phyloP scores from a whole-genome alignment of 1,140 invertebrate species.

The Drosophila azteca region DNA sequence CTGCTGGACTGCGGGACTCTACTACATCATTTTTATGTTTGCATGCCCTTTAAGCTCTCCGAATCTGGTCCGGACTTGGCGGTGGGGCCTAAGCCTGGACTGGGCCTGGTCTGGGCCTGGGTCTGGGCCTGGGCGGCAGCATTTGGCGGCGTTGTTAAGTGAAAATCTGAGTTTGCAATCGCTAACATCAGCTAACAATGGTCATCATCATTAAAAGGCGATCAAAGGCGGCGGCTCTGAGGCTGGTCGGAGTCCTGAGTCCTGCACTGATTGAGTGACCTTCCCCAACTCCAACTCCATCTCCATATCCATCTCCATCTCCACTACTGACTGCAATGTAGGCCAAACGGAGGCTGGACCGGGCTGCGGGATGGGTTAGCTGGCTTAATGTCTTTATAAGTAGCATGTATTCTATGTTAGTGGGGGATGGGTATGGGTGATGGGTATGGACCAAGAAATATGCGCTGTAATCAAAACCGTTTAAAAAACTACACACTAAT shows the following conservation, averaged over 20 bases:
- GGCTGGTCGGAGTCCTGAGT: slow-evolving; percentile 23
- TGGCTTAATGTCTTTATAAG: slow-evolving; percentile 78
- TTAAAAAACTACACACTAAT: slow-evolving; percentile 79
- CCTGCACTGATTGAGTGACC: slow-evolving; percentile 71
- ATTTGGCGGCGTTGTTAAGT: slow-evolving; percentile 72
- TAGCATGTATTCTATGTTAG: slow-evolving; percentile 47
- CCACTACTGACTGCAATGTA: slow-evolving; percentile 29
- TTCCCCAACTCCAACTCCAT: slow-evolving; percentile 33
- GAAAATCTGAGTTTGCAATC: slow-evolving; percentile 78
- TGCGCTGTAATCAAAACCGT: slow-evolving; percentile 81
- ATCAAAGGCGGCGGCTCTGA: slow-evolving; percentile 59
- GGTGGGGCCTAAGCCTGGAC: slow-evolving; percentile 1
- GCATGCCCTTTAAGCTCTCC: slow-evolving; percentile 66
- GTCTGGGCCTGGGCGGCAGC: slow-evolving; percentile 27
- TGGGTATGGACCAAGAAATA: slow-evolving; percentile 34
- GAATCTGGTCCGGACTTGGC: slow-evolving; percentile 20
- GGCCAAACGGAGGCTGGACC: slow-evolving; percentile 50
- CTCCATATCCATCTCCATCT: slow-evolving; percentile 10
- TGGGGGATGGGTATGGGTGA: background rate
- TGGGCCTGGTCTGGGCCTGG: slow-evolving; percentile 4
- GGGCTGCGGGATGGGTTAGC: slow-evolving; percentile 37
- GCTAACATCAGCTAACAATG: slow-evolving; percentile 83
- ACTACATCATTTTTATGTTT: slow-evolving; percentile 73
- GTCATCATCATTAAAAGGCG: slow-evolving; percentile 83
- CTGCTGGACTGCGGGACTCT: slow-evolving; percentile 9